Conservation (phyloP, 2,888 invertebrate species). For the Conomelus anceps region DNA sequence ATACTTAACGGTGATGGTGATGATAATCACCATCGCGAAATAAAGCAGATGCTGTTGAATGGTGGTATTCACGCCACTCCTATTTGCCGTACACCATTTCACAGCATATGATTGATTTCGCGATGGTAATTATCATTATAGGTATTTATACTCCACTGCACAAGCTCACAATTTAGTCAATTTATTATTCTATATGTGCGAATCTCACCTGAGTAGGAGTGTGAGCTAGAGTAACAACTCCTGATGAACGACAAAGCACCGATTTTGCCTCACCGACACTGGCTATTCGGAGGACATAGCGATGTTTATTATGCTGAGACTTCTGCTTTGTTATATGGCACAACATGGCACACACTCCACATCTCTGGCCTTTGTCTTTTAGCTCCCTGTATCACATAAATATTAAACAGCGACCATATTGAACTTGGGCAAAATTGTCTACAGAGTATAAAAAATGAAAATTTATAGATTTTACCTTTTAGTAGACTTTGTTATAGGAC, state of each 20-base stretch:
- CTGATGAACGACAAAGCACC: slow-evolving; percentile 51
- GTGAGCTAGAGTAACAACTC: slow-evolving; percentile 35
- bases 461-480: background rate
- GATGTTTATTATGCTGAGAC: slow-evolving; percentile 40
- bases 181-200: background rate
- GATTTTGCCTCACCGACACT: slow-evolving; percentile 70
- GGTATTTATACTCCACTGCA: too few species aligned
- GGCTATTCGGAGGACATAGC: slow-evolving; percentile 64
- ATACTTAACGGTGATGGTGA: too few species aligned
- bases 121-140: too few species aligned
- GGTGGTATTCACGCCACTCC: too few species aligned
- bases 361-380: slow-evolving; percentile 64
- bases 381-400: slow-evolving; percentile 48
- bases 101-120: too few species aligned
- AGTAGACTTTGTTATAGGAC: background rate
- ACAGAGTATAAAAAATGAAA: background rate
- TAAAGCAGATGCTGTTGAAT: too few species aligned
- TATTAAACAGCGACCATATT: background rate
- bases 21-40: too few species aligned
- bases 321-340: slow-evolving; percentile 63
- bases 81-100: too few species aligned
- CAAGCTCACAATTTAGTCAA: too few species aligned
- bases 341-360: slow-evolving; percentile 64
- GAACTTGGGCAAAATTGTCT: background rate
- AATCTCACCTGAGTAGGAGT: slow-evolving; percentile 33